A percentile compares a stretch with the other conserved stretches of the same genome.
Evolutionary conservation across 2,797 vertebrate genomes (phyloP).

Genomic region (Rhinophrynus dorsalis): DNA sequence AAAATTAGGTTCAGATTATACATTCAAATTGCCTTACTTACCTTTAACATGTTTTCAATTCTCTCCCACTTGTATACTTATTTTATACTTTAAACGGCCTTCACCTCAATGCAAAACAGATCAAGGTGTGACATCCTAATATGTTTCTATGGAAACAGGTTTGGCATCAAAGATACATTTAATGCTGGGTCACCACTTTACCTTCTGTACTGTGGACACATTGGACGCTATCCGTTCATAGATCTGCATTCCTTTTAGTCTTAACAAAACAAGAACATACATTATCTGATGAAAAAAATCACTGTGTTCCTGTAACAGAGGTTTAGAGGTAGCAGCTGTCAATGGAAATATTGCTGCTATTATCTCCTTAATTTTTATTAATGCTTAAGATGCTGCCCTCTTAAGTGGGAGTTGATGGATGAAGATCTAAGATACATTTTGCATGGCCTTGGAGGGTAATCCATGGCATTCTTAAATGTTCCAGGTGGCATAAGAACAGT

Average conservation of each 20-base stretch:
- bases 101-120: slow-evolving; percentile 64
- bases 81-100: slow-evolving; percentile 60
- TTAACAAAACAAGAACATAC: slow-evolving; percentile 38
- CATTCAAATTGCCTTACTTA: slow-evolving; percentile 60
- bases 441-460: slow-evolving; percentile 9
- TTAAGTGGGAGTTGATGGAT: not conserved
- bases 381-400: not conserved
- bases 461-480: not conserved
- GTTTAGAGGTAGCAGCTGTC: slow-evolving; percentile 9
- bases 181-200: slow-evolving; percentile 62
- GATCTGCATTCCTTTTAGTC: slow-evolving; percentile 32
- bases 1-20: slow-evolving; percentile 58
- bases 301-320: slow-evolving; percentile 9
- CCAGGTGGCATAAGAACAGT: not conserved
- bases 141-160: slow-evolving; percentile 67
- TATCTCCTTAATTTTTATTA: slow-evolving; percentile 39
- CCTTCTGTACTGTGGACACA: slow-evolving; percentile 21
- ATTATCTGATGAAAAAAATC: slow-evolving; percentile 36
- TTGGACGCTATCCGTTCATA: slow-evolving; percentile 41
- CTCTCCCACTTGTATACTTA: slow-evolving; percentile 34
- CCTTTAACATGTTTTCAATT: slow-evolving; percentile 50
- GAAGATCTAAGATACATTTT: slow-evolving; percentile 25
- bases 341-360: slow-evolving; percentile 27
- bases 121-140: slow-evolving; percentile 61
- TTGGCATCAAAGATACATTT: slow-evolving; percentile 65